Evolutionary conservation across 2,797 vertebrate species (phyloP), one percentile per base, ranked within the genome.

Genomic region (Sarcoramphus papa): DNA sequence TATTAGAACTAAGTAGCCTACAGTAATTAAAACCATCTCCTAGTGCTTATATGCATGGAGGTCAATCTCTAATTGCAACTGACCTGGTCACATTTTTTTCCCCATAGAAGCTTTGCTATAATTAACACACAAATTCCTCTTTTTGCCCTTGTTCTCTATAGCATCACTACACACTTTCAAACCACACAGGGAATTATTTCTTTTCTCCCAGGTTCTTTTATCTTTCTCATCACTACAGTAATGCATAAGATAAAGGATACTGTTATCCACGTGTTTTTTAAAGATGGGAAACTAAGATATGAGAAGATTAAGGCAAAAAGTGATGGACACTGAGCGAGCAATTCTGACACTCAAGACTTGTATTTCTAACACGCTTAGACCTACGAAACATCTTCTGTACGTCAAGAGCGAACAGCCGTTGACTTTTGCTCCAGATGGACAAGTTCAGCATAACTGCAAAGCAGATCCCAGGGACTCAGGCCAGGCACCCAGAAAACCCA

Each of bases 301-400:
- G 1, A 73, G 73, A 73, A 51, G 8, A 77, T 28, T 31, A 56
- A 43, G 80, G 62, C 14, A 85, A 88, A 94, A 77, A 92, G 37
- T 12, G 67, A 11, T 0, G 0, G 73, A 69, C 40, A 65, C 40
- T 1, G 20, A 85, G 21, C 0, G 1, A 64, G 21, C 35, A 77
- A 62, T 65, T 80, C 37, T 35, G n/a, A 88, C 17, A 48, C 50
- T 80, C 48, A n/a, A 75, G n/a, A 48, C 45, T 64, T 75, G 10
- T 41, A 54, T 47, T 88, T 88, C 69, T 67, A 73, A 72, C 72
- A 70, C 0, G 10, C 45, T 90, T 68, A 80, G 41, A 83, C 57
- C 53, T 80, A 78, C 27, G 56, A 67, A 79, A 83, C n/a, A 43
- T 35, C 33, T 68, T 91, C 68, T 68, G n/a, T 51, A 90, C 1